These are phyloP conservation scores for Psophia crepitans DNA, from an alignment of 2,113 vertebrate genomes.

Conservation along the genomic window DNA sequence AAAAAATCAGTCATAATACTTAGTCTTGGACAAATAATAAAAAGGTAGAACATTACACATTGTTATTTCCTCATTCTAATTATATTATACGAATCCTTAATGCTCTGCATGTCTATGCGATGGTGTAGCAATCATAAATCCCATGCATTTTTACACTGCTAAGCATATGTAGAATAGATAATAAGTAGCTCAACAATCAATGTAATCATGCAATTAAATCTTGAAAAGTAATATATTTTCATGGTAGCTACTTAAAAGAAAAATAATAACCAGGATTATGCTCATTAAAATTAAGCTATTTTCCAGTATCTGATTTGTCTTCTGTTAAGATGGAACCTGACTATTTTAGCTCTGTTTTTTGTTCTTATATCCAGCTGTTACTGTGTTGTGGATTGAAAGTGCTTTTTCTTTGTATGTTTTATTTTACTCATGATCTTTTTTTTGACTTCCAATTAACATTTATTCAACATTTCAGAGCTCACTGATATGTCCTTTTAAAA, in stretches of 20 bases:
- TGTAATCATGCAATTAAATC: constrained; percentile 35
- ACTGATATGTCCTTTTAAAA: constrained; percentile 43
- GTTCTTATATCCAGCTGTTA: neutral
- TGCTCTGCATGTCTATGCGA: neutral
- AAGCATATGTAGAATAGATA: neutral
- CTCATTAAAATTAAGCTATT: constrained; percentile 19
- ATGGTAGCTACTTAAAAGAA: constrained; percentile 28
- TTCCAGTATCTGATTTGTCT: neutral
- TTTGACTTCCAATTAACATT: constrained; percentile 59
- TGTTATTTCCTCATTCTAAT: constrained; percentile 24
- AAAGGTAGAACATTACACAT: constrained; percentile 15
- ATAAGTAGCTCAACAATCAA: constrained; percentile 25
- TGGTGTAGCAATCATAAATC: neutral
- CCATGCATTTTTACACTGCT: neutral
- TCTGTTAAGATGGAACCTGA: neutral
- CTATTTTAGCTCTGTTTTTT: neutral
- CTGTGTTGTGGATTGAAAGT: neutral
- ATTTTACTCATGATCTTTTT: constrained; percentile 28
- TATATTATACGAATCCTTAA: constrained; percentile 34
- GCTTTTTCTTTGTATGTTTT: neutral
- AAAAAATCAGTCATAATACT: neutral
- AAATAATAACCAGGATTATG: neutral
- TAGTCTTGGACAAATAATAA: constrained; percentile 43
- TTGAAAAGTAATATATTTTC: constrained; percentile 56
- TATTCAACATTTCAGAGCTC: constrained; percentile 23